Evolutionary conservation across 2,113 vertebrate species (phyloP).

Genomic region (Camarhynchus parvulus): DNA sequence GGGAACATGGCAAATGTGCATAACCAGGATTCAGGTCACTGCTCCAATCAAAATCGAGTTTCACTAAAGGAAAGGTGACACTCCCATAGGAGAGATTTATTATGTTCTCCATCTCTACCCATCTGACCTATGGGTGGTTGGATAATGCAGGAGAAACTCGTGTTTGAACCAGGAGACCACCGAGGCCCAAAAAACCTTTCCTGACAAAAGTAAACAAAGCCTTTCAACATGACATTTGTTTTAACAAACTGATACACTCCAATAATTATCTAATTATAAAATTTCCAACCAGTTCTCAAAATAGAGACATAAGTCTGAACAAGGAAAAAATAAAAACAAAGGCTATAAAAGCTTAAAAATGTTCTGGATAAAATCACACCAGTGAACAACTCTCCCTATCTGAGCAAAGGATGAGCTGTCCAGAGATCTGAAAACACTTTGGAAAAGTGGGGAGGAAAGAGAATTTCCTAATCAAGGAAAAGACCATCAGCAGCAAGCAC

Average conservation of each 20-base stretch:
- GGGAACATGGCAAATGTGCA: neutral
- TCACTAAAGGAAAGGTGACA: neutral
- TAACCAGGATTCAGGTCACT: neutral
- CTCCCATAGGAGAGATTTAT: neutral
- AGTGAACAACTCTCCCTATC: neutral
- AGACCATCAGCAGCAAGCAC: neutral
- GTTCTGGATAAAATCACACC: neutral
- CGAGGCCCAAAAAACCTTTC: neutral
- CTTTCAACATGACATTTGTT: neutral
- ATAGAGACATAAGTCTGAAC: neutral
- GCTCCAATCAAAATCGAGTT: neutral
- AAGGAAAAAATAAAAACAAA: neutral
- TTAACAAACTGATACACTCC: neutral
- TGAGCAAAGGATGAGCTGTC: neutral
- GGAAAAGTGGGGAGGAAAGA: neutral
- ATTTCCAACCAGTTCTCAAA: neutral
- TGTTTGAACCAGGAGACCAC: neutral
- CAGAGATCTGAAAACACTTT: neutral
- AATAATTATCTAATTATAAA: neutral
- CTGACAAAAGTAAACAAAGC: neutral
- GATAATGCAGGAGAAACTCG: neutral
- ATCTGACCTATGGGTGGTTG: neutral
- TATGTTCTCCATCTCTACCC: neutral
- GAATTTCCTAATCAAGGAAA: neutral
- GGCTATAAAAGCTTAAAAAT: neutral